Conservation (phyloP, 2,113 vertebrate genomes). For the Esox niger region DNA sequence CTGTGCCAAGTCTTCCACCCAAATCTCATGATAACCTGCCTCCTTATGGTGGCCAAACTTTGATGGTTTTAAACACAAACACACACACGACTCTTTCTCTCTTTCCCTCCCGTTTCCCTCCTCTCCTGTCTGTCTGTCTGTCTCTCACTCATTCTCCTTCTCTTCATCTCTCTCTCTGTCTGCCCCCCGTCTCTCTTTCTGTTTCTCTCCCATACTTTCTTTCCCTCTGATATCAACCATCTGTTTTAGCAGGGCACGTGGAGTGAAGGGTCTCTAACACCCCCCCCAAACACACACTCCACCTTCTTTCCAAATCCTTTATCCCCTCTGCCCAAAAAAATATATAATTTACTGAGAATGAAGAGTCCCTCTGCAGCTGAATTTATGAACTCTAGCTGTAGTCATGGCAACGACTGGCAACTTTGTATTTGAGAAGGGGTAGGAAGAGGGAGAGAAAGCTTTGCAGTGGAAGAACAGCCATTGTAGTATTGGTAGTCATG, state of each 20-base stretch:
- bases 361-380: slow-evolving; percentile 52
- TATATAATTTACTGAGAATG: slow-evolving; percentile 58
- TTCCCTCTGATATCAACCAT: slow-evolving; percentile 42
- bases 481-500: slow-evolving; percentile 65
- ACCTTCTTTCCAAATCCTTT: slow-evolving; percentile 28
- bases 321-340: slow-evolving; percentile 25
- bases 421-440: slow-evolving; percentile 48
- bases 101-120: too few species aligned
- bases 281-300: not conserved
- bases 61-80: slow-evolving; percentile 25
- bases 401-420: slow-evolving; percentile 58
- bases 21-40: slow-evolving; percentile 64
- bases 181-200: not conserved
- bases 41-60: slow-evolving; percentile 60
- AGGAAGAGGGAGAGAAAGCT: slow-evolving; percentile 22
- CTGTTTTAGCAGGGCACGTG: slow-evolving; percentile 53
- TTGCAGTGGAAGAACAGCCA: slow-evolving; percentile 51
- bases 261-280: slow-evolving; percentile 27
- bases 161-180: slow-evolving; percentile 39
- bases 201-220: not conserved
- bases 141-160: slow-evolving; percentile 36
- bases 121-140: slow-evolving; percentile 37
- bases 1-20: slow-evolving; percentile 64
- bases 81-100: too few species aligned
- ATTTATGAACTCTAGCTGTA: slow-evolving; percentile 55